Conservation (phyloP, 2,113 vertebrate genomes). For the Drymodes brunneopygia region DNA sequence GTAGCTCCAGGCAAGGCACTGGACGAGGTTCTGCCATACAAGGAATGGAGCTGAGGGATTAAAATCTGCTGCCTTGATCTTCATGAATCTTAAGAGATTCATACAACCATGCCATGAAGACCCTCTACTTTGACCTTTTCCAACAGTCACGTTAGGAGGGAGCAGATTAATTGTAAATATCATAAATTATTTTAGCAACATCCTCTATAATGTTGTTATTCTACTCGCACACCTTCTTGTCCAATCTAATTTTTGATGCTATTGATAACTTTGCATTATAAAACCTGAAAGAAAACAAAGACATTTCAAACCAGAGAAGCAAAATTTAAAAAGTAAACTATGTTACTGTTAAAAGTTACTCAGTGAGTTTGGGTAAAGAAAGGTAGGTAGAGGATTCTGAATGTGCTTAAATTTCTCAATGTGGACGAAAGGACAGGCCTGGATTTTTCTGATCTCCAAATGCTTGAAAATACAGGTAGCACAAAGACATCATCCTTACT, state of each 20-base stretch:
- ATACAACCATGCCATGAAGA: neutral
- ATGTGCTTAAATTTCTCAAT: neutral
- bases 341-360: neutral
- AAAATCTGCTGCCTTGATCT: neutral
- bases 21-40: fast-evolving
- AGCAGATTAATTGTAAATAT: neutral
- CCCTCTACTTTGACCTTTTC: neutral
- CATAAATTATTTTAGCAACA: neutral
- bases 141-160: neutral
- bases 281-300: neutral
- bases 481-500: neutral
- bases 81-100: neutral
- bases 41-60: neutral
- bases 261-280: neutral
- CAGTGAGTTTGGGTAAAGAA: neutral
- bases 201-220: neutral
- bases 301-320: neutral
- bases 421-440: neutral
- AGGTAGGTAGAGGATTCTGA: neutral
- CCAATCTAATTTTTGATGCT: neutral
- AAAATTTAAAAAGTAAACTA: neutral
- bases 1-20: neutral
- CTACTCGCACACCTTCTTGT: neutral
- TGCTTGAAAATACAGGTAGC: neutral
- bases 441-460: neutral